Evolutionary conservation across 1,140 invertebrate genomes (phyloP), one percentile per base, ranked within the genome.

Genomic region (Anastrepha ludens): DNA sequence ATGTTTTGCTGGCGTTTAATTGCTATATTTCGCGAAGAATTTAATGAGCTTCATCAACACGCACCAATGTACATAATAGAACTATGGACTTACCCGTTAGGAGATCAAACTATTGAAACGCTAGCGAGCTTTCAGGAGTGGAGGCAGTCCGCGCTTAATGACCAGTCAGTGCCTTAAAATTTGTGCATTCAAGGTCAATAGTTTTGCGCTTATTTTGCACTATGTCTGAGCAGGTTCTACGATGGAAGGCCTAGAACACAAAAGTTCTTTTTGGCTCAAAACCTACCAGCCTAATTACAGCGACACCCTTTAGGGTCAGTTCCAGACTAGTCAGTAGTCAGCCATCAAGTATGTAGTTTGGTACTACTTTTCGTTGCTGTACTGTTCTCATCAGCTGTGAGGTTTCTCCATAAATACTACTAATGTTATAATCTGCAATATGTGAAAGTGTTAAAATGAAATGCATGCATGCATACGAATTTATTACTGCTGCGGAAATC

Each of bases 21-120:
- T 81, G 74, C 74, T 81, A 29, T 29, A 58, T 81, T 81, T 81
- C n/a, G 2, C 5, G 8, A 81, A 55, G 17, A 29, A 55, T 58
- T 81, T 81, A 58, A 81, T 81, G 47, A 81, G 74, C 17, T 81
- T 55, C 44, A 58, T 58, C 74, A 81, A 55, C 74, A 81, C 50
- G 74, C 74, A 81, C 47, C 44, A 50, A 55, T 13, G n/a, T 81
- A 29, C 29, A 29, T 29, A 29, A 55, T 58, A 7, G 74, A 29
- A 39, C 29, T 15, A 20, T 20, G 64, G n/a, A 39, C 4, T 39
- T 15, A 67, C 29, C 29, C 29, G 6, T 5, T 11, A 39, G 17
- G 5, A 39, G 29, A 39, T 67, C 29, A 67, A 20, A 67, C 13
- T 29, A 29, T 29, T 29, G 29, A 29, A 29, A 29, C 29, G 29